phyloP scores from a whole-genome alignment of 2,888 invertebrate genomes.

The Ophion ellenae region DNA sequence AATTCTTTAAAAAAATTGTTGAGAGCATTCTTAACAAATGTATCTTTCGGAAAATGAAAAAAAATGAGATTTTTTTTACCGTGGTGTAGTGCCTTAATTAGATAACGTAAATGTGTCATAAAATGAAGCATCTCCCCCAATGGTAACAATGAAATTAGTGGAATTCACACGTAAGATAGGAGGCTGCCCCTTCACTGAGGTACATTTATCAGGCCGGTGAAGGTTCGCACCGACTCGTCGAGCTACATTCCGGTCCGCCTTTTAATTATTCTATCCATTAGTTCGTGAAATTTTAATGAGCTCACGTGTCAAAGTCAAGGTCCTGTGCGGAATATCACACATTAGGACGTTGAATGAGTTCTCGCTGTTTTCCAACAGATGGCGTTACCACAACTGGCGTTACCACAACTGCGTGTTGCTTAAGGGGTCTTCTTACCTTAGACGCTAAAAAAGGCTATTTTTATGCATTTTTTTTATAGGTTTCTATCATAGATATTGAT shows the following conservation, averaged over 20 bases:
- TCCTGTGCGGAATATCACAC: neutral
- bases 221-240: conserved; percentile 42
- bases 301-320: conserved; percentile 13
- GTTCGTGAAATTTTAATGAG: conserved; percentile 21
- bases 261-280: conserved; percentile 33
- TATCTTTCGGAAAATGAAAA: no score
- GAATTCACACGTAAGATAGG: conserved; percentile 23
- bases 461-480: no score
- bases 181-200: conserved; percentile 41
- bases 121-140: conserved; percentile 3
- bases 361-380: no score
- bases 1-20: no score
- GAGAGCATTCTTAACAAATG: no score
- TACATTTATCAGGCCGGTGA: conserved; percentile 58
- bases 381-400: no score
- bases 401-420: no score
- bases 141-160: conserved; percentile 14
- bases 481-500: no score
- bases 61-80: no score
- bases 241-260: conserved; percentile 14
- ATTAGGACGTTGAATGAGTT: no score
- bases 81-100: neutral
- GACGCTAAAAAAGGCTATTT: no score
- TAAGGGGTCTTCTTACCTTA: no score
- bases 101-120: neutral